A percentile compares a stretch with the other conserved stretches of the same genome.
phyloP scores from a whole-genome alignment of 1,140 invertebrate species.

The Drosophila bifasciata region DNA sequence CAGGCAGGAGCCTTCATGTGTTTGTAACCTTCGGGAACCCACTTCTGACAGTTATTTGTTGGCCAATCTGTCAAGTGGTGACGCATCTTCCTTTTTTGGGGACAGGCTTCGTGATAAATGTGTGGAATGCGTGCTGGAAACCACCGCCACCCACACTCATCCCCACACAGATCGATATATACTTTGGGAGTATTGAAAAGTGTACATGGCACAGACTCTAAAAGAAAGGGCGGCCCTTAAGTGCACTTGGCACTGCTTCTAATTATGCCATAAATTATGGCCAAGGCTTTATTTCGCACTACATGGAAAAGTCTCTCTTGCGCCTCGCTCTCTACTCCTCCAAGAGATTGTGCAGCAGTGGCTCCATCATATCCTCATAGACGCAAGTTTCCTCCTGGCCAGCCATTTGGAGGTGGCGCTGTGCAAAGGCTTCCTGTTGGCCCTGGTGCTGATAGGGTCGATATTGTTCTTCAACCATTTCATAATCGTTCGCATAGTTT shows the following conservation, averaged over 20 bases:
- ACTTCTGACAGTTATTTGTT: constrained; percentile 17
- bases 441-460: too few relatives aligned
- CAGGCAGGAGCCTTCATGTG: too few relatives aligned
- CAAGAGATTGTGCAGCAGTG: neutral
- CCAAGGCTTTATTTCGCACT: constrained; percentile 24
- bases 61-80: constrained; percentile 27
- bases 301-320: neutral
- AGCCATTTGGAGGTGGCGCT: too few relatives aligned
- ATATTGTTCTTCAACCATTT: too few relatives aligned
- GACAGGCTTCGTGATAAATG: constrained; percentile 9
- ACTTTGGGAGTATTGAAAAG: neutral
- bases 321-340: too few relatives aligned
- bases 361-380: neutral
- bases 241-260: constrained; percentile 40
- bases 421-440: too few relatives aligned
- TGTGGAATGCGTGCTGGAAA: constrained; percentile 14
- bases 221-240: neutral
- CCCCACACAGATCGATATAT: neutral
- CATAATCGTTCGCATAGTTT: too few relatives aligned
- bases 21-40: too few relatives aligned
- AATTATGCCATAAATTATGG: constrained; percentile 42
- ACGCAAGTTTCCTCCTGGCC: neutral
- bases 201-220: neutral
- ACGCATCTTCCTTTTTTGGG: too few relatives aligned
- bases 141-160: too few relatives aligned